Percentiles rank a stretch among this genome's conserved stretches.
Conservation (phyloP, 2,888 invertebrate species). For the Romanomermis culicivorax region DNA sequence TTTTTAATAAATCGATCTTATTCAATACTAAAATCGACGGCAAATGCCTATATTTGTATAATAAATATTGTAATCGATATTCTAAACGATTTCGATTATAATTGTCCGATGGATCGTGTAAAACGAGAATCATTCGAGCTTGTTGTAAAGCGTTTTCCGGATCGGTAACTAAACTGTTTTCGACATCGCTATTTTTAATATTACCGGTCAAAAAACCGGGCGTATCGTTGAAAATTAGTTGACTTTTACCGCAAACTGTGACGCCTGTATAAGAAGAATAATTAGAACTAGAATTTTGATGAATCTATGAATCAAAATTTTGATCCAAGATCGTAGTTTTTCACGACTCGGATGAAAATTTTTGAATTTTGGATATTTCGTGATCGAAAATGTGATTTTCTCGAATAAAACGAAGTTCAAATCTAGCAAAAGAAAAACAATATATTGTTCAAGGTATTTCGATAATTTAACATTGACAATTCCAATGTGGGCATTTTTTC, state of each 20-base stretch:
- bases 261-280: too few relatives aligned
- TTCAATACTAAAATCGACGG: slow-evolving; percentile 58
- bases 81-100: slow-evolving; percentile 48
- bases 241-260: slow-evolving; percentile 44
- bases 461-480: too few relatives aligned
- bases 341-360: too few relatives aligned
- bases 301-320: too few relatives aligned
- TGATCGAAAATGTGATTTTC: slow-evolving; percentile 48
- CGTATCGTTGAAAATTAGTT: slow-evolving; percentile 69
- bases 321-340: too few relatives aligned
- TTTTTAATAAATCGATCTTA: slow-evolving; percentile 41
- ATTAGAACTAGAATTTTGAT: too few relatives aligned
- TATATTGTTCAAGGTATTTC: too few relatives aligned
- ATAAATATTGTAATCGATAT: slow-evolving; percentile 44
- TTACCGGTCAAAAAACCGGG: slow-evolving; percentile 56
- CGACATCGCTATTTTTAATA: neutral
- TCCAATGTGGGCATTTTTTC: slow-evolving; percentile 15
- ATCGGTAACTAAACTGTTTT: slow-evolving; percentile 32
- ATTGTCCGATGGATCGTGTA: slow-evolving; percentile 57
- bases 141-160: slow-evolving; percentile 35
- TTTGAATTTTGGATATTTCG: too few relatives aligned
- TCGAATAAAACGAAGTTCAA: too few relatives aligned
- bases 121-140: slow-evolving; percentile 42
- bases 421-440: too few relatives aligned
- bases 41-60: slow-evolving; percentile 38